Evolutionary conservation across 2,888 invertebrate species (phyloP).

Genomic region (Lamellibrachia satsuma): DNA sequence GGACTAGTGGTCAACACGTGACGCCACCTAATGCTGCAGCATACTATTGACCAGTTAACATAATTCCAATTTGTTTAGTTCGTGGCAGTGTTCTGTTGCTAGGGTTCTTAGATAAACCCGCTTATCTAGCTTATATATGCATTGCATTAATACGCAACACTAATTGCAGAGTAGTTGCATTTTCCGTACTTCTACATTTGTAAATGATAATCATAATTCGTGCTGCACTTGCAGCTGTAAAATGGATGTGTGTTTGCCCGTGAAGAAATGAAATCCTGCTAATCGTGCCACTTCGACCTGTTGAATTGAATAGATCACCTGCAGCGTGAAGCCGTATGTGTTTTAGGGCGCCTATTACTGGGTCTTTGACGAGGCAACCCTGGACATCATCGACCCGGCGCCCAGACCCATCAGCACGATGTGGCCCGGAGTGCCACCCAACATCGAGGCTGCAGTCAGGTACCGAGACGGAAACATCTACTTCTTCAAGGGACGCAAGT

Average conservation of each 20-base stretch:
- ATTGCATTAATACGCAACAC: no score
- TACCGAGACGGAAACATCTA: conserved; percentile 37
- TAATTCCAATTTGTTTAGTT: no score
- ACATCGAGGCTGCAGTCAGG: conserved; percentile 40
- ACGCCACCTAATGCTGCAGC: no score
- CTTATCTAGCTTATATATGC: no score
- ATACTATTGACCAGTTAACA: no score
- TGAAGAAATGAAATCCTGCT: neutral
- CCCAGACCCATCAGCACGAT: conserved; percentile 41
- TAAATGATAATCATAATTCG: neutral
- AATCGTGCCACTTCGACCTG: neutral
- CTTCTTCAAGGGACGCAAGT: conserved; percentile 43
- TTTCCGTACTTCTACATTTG: no score
- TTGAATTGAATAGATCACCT: neutral
- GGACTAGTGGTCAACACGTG: no score
- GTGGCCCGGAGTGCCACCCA: conserved; percentile 50
- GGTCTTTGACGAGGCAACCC: conserved; percentile 46
- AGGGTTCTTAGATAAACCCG: no score
- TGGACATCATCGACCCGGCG: conserved; percentile 44
- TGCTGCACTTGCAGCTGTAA: neutral
- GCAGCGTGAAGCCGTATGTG: neutral
- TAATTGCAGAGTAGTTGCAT: no score
- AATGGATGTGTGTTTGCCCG: neutral
- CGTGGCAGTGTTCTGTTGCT: no score
- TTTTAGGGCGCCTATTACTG: conserved; percentile 44